These are phyloP conservation scores for Cervus canadensis DNA, from an alignment of 2,113 vertebrate genomes.

Conservation along the genomic window DNA sequence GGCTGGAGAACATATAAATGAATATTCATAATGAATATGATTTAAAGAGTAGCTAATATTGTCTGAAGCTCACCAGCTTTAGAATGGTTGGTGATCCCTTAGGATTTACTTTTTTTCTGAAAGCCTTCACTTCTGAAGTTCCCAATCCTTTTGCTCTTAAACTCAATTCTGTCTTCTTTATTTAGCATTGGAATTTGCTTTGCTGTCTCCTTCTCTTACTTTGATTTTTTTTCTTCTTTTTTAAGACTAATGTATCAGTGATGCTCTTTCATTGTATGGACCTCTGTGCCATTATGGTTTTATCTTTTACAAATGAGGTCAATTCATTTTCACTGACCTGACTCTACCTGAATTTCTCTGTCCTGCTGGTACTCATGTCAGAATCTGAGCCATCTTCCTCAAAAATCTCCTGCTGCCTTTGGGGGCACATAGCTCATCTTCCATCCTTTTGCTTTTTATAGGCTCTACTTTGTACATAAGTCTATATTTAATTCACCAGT, in stretches of 20 bases:
- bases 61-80: not conserved
- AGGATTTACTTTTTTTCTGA: conserved; percentile 27
- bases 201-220: not conserved
- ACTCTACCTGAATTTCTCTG: not conserved
- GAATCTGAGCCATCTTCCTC: not conserved
- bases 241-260: not conserved
- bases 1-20: not conserved
- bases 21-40: not conserved
- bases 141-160: not conserved
- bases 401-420: not conserved
- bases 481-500: not conserved
- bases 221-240: not conserved
- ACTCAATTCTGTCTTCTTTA: not conserved
- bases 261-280: not conserved
- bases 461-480: not conserved
- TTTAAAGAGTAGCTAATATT: not conserved
- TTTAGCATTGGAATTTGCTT: not conserved
- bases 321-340: not conserved
- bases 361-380: not conserved
- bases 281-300: not conserved
- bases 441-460: not conserved
- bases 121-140: not conserved
- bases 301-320: not conserved
- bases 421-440: not conserved
- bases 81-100: not conserved